Evolutionary conservation across 1,140 invertebrate species (phyloP), one percentile per base, ranked within the genome.

Genomic region (Oryctes rhinoceros): DNA sequence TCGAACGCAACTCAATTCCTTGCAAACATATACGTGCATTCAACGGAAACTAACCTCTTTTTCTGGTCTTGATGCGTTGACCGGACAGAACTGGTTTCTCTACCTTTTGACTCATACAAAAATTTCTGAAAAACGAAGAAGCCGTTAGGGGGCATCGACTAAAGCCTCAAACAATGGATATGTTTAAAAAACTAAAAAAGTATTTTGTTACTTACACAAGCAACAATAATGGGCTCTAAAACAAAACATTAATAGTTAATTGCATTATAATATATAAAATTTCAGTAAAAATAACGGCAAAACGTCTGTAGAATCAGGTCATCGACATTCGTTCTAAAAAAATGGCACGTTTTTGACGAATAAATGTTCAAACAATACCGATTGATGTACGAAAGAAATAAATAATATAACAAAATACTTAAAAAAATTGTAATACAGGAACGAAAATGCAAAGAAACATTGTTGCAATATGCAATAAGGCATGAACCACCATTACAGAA

Each of bases 91-190:
- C 95, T 94, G 97, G 97, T 96, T 98, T 98, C 97, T 98, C 97
- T 94, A 94, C 95, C 96, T 98, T 98, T 93, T 98, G 97, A 98
- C 96, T 98, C 97, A 99, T 99, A 97, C 96, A 98, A 98, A 95
- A 94, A 93, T 94, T 94, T 94, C 94, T 96, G 91, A 83, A 95
- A 92, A 86, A 88, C 11, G 47, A 35, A 30, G 53, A 53, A 78
- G 5, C n/a, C n/a, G 6, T 76, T 76, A 76, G 75, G 18, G 24
- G 6, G 35, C 6, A 76, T 30, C 47, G 75, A n/a, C 39, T n/a
- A 76, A 15, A 15, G 47, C 18, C 75, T 44, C 30, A n/a, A 78
- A 62, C 11, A 20, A 79, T 44, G 65, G 30, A 79, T 48, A 78
- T 47, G 20, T 78, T 24, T 39, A 62, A 53, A 13, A 24, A 53